Conservation (phyloP, 2,113 vertebrate genomes). For the Cathartes aura region DNA sequence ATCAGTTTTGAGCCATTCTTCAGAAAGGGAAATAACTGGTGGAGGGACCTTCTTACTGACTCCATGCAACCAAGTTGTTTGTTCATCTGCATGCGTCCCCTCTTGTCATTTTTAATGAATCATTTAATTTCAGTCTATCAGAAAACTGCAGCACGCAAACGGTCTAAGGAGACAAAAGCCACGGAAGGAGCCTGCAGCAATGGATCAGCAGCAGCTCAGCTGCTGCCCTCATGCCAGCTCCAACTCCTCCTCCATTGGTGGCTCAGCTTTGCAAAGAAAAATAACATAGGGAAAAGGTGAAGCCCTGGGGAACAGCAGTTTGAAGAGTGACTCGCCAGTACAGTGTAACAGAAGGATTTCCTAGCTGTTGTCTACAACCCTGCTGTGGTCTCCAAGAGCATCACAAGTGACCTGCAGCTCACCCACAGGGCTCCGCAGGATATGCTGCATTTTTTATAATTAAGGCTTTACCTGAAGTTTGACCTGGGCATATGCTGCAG, state of each 20-base stretch:
- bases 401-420: neutral
- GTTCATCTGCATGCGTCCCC: rapidly evolving
- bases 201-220: neutral
- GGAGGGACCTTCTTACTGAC: neutral
- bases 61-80: neutral
- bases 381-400: neutral
- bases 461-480: neutral
- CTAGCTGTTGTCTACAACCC: neutral
- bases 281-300: neutral
- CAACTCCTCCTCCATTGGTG: neutral
- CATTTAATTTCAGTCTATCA: neutral
- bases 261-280: neutral
- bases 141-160: neutral
- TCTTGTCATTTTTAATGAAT: neutral
- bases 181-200: neutral
- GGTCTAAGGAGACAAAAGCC: neutral
- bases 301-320: neutral
- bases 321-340: neutral
- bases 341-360: neutral
- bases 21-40: neutral
- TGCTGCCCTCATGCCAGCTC: neutral
- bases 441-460: neutral
- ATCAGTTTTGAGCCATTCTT: neutral
- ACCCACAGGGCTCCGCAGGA: neutral
- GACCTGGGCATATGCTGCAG: rapidly evolving